Conservation (phyloP, 2,888 invertebrate genomes). For the Amphipoea lucens region DNA sequence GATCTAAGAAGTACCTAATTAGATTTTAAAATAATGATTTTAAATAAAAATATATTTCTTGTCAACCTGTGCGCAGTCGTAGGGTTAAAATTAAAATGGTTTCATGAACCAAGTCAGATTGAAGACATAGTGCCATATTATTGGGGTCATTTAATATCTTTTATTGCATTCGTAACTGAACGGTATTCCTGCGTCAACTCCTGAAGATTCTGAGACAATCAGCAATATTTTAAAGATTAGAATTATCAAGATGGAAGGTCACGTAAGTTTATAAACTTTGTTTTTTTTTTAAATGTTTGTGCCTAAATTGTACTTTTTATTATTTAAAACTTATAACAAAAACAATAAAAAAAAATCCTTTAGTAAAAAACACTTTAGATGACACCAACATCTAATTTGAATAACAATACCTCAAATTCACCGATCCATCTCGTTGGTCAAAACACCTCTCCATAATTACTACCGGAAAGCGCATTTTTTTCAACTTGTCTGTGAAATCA, state of each 20-base stretch:
- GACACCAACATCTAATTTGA: conserved; percentile 5
- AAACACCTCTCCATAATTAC: conserved; percentile 51
- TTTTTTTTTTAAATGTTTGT: neutral
- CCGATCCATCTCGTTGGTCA: conserved; percentile 38
- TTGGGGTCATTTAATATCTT: neutral
- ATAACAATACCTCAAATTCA: conserved; percentile 43
- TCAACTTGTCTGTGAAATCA: conserved; percentile 64
- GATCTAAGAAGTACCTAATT: neutral
- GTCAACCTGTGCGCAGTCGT: neutral
- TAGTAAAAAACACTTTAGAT: neutral
- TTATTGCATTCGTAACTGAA: neutral
- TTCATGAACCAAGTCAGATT: neutral
- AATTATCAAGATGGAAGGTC: neutral
- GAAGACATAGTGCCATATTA: neutral
- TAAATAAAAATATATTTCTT: neutral
- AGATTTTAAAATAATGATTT: neutral
- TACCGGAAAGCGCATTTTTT: conserved; percentile 66
- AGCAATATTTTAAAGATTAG: neutral
- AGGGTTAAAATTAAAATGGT: conserved; percentile 14
- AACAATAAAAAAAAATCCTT: too few relatives aligned
- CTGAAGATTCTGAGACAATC: neutral
- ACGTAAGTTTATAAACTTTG: conserved; percentile 25
- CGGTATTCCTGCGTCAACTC: neutral
- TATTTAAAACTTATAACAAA: neutral
- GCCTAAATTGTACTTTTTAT: neutral